phyloP scores from a whole-genome alignment of 2,797 vertebrate species.

The Pangasius macronema region DNA sequence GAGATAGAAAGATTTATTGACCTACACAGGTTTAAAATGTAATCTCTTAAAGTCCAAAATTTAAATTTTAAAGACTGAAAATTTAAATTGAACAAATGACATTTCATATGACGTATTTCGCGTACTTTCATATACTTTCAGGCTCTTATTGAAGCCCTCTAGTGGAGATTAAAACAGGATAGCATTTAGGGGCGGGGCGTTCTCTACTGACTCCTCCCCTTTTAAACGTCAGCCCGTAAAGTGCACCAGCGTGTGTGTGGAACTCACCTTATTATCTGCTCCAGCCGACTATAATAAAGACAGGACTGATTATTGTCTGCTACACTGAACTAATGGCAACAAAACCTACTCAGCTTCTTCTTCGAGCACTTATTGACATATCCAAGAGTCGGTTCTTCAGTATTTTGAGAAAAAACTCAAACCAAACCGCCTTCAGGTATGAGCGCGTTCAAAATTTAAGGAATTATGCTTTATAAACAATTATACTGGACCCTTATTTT shows the following conservation, averaged over 20 bases:
- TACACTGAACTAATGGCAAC: background rate
- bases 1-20: background rate
- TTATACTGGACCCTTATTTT: background rate
- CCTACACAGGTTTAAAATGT: background rate
- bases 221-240: background rate
- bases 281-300: background rate
- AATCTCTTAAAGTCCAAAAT: too few relatives aligned
- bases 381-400: background rate
- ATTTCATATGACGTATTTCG: background rate
- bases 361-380: background rate
- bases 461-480: background rate
- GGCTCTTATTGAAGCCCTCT: background rate
- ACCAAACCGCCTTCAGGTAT: background rate
- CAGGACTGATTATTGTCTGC: background rate
- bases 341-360: background rate
- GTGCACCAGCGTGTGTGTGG: background rate
- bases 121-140: background rate
- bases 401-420: background rate
- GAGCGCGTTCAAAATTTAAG: background rate
- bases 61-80: background rate
- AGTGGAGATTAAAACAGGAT: background rate
- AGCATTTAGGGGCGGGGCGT: background rate
- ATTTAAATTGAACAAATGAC: background rate
- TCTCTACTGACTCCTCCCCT: background rate
- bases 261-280: background rate